These are phyloP conservation scores for Calliphora vomitoria DNA, from an alignment of 2,888 invertebrate genomes.

Conservation along the genomic window DNA sequence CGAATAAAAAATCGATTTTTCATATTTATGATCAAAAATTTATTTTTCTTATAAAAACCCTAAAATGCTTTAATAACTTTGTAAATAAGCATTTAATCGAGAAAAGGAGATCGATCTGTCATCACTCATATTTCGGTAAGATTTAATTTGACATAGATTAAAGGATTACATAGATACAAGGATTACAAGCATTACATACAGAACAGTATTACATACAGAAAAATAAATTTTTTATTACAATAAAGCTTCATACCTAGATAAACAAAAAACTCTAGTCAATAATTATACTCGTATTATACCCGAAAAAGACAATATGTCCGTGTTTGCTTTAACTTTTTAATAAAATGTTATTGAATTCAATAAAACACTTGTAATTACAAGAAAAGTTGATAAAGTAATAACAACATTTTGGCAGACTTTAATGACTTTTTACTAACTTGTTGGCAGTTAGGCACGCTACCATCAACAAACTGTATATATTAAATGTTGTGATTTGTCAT, in stretches of 20 bases:
- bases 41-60: too few relatives aligned
- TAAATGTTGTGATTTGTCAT: neutral
- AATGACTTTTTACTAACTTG: slow-evolving; percentile 23
- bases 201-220: too few relatives aligned
- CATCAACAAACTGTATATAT: neutral
- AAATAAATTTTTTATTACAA: too few relatives aligned
- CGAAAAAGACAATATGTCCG: neutral
- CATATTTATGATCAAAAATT: too few relatives aligned
- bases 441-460: neutral
- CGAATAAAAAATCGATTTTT: too few relatives aligned
- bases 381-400: neutral
- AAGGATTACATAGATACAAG: too few relatives aligned
- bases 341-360: slow-evolving; percentile 9
- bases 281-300: neutral
- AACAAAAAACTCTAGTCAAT: neutral
- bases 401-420: neutral
- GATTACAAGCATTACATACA: too few relatives aligned
- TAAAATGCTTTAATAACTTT: too few relatives aligned
- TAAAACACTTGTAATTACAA: slow-evolving; percentile 1
- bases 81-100: too few relatives aligned
- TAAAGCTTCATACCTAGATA: neutral
- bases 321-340: neutral
- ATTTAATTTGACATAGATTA: too few relatives aligned
- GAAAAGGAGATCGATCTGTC: too few relatives aligned
- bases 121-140: too few relatives aligned